phyloP scores from a whole-genome alignment of 35 echinoderm and acorn worm species.

The Acanthaster planci region DNA sequence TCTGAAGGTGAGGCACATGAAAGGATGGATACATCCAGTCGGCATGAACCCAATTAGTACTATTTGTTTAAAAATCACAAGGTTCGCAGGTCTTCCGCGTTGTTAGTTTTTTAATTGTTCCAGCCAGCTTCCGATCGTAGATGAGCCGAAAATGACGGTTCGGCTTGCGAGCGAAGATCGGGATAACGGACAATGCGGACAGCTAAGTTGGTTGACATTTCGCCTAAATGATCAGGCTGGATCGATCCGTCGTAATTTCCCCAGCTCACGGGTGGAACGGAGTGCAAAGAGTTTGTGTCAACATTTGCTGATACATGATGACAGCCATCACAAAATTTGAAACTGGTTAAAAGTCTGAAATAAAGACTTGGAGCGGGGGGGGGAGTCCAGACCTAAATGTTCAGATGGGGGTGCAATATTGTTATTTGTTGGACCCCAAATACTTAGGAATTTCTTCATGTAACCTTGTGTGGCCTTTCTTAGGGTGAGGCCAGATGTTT shows the following conservation, averaged over 20 bases:
- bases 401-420: too few relatives aligned
- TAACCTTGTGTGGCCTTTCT: too few relatives aligned
- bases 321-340: too few relatives aligned
- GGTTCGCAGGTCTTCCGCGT: neutral
- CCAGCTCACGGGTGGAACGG: too few relatives aligned
- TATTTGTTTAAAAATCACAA: neutral
- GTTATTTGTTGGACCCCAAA: too few relatives aligned
- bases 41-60: neutral
- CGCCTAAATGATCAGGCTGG: neutral
- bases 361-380: too few relatives aligned
- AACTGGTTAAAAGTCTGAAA: too few relatives aligned
- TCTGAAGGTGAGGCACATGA: neutral
- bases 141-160: conserved; percentile 14
- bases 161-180: neutral
- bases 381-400: too few relatives aligned
- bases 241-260: neutral
- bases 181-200: conserved; percentile 16
- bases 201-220: conserved; percentile 13
- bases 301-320: too few relatives aligned
- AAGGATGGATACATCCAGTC: neutral
- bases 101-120: conserved; percentile 24
- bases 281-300: too few relatives aligned
- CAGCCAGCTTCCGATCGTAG: neutral
- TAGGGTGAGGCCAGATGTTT: too few relatives aligned
- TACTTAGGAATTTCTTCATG: too few relatives aligned